phyloP scores from a whole-genome alignment of 2,888 invertebrate species.

The Tetanocera ferruginea region DNA sequence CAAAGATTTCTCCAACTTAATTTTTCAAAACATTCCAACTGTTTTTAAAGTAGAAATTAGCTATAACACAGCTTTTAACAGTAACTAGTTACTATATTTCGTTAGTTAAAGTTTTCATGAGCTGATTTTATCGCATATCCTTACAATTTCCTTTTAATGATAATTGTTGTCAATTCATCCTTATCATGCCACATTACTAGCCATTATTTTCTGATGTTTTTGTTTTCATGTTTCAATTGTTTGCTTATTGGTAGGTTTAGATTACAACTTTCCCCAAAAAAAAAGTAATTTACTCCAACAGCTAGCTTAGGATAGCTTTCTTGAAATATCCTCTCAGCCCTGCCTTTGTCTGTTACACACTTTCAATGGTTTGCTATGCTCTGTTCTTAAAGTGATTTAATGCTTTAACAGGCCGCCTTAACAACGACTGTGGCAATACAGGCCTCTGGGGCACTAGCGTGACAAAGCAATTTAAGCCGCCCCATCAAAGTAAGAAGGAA shows the following conservation, averaged over 20 bases:
- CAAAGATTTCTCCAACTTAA: too few species aligned
- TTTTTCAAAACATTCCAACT: too few species aligned
- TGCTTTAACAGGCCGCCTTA: neutral
- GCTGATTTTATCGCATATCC: slow-evolving; percentile 11
- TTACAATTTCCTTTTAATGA: slow-evolving; percentile 23
- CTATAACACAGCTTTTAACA: too few species aligned
- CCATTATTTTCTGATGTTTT: neutral
- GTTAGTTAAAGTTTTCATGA: too few species aligned
- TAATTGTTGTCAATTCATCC: slow-evolving; percentile 16
- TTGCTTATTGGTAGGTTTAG: neutral
- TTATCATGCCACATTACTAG: neutral
- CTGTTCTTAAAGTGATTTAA: neutral
- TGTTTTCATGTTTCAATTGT: slow-evolving; percentile 8
- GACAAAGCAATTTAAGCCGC: too few species aligned
- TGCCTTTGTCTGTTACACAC: neutral
- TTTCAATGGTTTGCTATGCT: neutral
- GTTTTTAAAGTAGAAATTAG: too few species aligned
- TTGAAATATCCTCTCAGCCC: neutral
- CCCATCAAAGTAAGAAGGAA: too few species aligned
- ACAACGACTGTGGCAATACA: neutral
- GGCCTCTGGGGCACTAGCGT: slow-evolving; percentile 1
- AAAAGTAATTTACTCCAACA: too few species aligned
- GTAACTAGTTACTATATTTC: too few species aligned
- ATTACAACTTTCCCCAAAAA: too few species aligned
- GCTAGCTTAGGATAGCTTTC: neutral